A percentile compares a stretch with the other conserved stretches of the same genome.
Conservation (phyloP, 2,797 vertebrate genomes). For the Eulemur albifrons region DNA sequence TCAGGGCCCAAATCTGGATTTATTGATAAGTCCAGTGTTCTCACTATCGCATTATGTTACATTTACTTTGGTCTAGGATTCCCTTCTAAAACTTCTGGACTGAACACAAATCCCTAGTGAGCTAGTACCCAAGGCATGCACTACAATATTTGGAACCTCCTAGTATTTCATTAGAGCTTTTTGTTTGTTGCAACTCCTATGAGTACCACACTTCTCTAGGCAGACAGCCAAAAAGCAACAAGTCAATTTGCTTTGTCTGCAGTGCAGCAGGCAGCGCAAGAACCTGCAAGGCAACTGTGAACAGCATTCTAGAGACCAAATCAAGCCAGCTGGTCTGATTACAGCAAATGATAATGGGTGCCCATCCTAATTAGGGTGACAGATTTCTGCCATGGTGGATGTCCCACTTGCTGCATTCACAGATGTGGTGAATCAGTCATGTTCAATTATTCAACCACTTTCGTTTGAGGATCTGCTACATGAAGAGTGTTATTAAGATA, state of each 20-base stretch:
- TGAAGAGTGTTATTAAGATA: neutral
- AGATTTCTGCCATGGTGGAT: neutral
- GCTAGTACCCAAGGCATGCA: neutral
- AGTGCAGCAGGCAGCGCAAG: neutral
- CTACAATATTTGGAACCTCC: neutral
- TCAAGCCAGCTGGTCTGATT: slow-evolving; percentile 7
- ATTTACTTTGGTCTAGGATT: neutral
- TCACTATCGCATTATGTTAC: neutral
- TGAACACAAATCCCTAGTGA: neutral
- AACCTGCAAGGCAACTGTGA: neutral
- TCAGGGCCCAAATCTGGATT: neutral
- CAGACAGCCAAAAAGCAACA: neutral
- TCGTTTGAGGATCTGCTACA: neutral
- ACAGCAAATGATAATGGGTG: neutral
- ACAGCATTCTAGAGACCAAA: slow-evolving; percentile 1
- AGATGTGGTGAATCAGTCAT: neutral
- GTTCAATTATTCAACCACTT: slow-evolving; percentile 28
- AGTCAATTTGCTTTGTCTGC: neutral
- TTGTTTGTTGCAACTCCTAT: neutral
- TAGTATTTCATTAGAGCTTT: neutral
- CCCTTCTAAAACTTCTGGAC: neutral
- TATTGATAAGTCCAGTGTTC: neutral
- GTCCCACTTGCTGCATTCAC: neutral
- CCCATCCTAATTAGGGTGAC: neutral
- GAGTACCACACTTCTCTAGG: neutral